phyloP scores from a whole-genome alignment of 2,797 vertebrate genomes.

The Gymnoscopelus microlampas region DNA sequence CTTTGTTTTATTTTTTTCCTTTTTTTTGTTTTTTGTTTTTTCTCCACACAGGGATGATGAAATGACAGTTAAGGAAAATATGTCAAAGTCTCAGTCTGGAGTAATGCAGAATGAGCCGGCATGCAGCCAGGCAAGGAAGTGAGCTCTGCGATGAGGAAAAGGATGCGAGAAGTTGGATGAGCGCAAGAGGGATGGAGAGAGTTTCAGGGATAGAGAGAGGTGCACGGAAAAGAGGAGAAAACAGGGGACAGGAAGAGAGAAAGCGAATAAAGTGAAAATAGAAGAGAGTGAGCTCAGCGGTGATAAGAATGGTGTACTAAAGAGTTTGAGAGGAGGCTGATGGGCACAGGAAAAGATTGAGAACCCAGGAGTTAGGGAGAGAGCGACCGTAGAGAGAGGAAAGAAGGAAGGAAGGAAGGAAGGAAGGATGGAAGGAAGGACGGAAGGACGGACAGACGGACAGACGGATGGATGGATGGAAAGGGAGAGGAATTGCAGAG shows the following conservation, averaged over 20 bases:
- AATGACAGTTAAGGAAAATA: constrained; percentile 12
- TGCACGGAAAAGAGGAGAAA: neutral
- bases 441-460: too few species aligned
- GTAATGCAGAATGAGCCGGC: constrained; percentile 4
- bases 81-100: constrained; percentile 11
- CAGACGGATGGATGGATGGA: too few species aligned
- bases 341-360: too few species aligned
- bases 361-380: too few species aligned
- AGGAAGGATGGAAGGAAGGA: neutral
- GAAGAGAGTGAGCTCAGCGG: too few species aligned
- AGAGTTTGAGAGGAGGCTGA: too few species aligned
- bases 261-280: neutral
- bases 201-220: constrained; percentile 10
- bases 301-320: too few species aligned
- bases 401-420: too few species aligned
- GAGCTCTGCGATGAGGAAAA: neutral
- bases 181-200: neutral
- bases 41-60: constrained; percentile 1
- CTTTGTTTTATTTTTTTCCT: constrained; percentile 2
- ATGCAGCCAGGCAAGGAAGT: too few species aligned
- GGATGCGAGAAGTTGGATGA: constrained; percentile 2
- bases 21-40: neutral
- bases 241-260: neutral
- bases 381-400: too few species aligned
- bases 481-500: neutral